phyloP scores from a whole-genome alignment of 2,888 invertebrate species.

The Callyntrura sp. region DNA sequence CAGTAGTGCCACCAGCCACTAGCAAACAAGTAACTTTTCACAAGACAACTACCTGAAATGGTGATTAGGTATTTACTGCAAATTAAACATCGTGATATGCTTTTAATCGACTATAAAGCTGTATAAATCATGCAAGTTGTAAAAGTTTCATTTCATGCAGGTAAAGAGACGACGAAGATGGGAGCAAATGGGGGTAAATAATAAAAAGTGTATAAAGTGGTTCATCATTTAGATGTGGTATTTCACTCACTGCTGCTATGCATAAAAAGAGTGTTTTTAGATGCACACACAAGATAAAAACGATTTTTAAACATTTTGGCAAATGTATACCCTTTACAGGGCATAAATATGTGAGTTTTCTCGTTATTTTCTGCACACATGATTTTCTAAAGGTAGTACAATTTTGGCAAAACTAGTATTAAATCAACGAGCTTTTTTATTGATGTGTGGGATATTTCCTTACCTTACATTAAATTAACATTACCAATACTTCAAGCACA shows the following conservation, averaged over 20 bases:
- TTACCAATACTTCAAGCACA: background rate
- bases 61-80: constrained; percentile 37
- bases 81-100: constrained; percentile 35
- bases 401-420: constrained; percentile 19
- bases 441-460: too few relatives aligned
- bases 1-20: background rate
- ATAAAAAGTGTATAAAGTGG: background rate
- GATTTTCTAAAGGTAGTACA: background rate
- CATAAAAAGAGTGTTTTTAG: background rate
- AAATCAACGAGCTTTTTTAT: background rate
- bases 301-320: constrained; percentile 7
- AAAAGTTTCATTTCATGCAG: constrained; percentile 18
- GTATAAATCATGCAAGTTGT: constrained; percentile 16
- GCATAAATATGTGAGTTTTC: background rate
- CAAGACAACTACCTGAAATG: constrained; percentile 22
- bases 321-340: background rate
- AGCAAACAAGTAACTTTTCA: background rate
- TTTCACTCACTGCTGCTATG: background rate
- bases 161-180: background rate
- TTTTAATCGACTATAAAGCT: constrained; percentile 41
- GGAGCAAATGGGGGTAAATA: background rate
- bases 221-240: constrained; percentile 5
- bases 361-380: too few relatives aligned
- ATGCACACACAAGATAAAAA: background rate
- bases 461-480: background rate